These are phyloP conservation scores for Amblyjoppa proteus DNA, from an alignment of 2,888 invertebrate genomes.

Conservation along the genomic window DNA sequence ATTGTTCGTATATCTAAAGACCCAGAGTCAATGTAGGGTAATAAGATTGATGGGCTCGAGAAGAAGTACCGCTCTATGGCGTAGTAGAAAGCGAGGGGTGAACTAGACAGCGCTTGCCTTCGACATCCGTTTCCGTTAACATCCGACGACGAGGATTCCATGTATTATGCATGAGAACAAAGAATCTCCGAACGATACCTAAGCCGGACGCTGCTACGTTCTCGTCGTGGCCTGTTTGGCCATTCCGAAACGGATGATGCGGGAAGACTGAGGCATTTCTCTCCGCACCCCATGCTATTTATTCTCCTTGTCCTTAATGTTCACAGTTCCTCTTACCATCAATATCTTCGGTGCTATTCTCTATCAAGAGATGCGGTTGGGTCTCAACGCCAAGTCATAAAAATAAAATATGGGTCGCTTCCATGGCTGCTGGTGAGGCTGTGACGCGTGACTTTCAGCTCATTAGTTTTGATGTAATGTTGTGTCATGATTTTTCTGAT, in stretches of 20 bases:
- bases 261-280: not conserved
- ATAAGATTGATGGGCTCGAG: constrained; percentile 50
- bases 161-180: constrained; percentile 80
- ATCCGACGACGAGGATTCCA: constrained; percentile 72
- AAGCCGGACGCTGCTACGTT: constrained; percentile 29
- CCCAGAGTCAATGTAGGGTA: constrained; percentile 17
- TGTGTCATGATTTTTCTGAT: too few relatives aligned
- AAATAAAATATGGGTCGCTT: too few relatives aligned
- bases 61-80: constrained; percentile 20
- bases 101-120: constrained; percentile 59
- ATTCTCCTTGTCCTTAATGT: not conserved
- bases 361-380: not conserved
- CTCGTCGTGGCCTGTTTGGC: not conserved
- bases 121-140: constrained; percentile 79
- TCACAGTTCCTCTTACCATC: not conserved
- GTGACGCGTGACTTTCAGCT: too few relatives aligned
- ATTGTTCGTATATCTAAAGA: constrained; percentile 44
- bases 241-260: constrained; percentile 19
- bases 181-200: constrained; percentile 73
- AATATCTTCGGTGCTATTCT: not conserved
- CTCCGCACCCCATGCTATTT: not conserved
- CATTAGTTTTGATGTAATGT: too few relatives aligned
- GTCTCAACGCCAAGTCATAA: too few relatives aligned
- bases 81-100: constrained; percentile 19
- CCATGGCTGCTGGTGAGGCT: too few relatives aligned